Evolutionary conservation across 1,140 invertebrate genomes (phyloP), one percentile per base, ranked within the genome.

Genomic region (Tetragonula clypearis): DNA sequence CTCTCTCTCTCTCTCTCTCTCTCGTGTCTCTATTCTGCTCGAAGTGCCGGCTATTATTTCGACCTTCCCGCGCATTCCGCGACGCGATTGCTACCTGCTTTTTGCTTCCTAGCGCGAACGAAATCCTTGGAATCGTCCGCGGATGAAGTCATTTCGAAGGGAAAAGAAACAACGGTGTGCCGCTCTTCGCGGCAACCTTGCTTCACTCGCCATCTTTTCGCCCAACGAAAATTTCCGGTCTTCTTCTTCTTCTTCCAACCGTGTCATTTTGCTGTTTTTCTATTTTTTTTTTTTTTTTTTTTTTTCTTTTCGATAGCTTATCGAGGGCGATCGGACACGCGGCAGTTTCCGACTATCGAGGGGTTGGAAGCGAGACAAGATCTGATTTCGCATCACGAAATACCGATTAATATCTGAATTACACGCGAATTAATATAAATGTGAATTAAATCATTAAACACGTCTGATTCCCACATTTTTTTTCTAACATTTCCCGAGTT

Each of bases 61-160:
- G 84, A 90, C 86, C 71, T 90, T 84, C 82, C 81, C 77, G 77
- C 69, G 81, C 89, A 90, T 90, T 88, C 88, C 88, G 73, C 76
- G 35, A 12, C 74, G 75, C 77, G 86, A 90, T 88, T 88, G 82
- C 86, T 86, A 84, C 86, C 84, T 88, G 86, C 68, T 90, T 90
- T 89, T 90, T 90, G 89, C 76, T 83, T 87, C 86, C 83, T 90
- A 60, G 86, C 87, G 82, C 41, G 73, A 82, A 86, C 65, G 21
- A 82, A 84, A 87, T 90, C 89, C 89, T 90, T 90, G 89, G 84
- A 90, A 86, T 84, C 86, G 86, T 72, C 74, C 56, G 74, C 66
- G 86, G 86, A 90, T 90, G 84, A 90, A 90, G 89, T 90, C 89
- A 90, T 90, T 88, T 88, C 30, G 77, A 69, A 81, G 6, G 71